Evolutionary conservation across 2,888 invertebrate species (phyloP), one percentile per base, ranked within the genome.

Genomic region (Cheilosia scutellata): DNA sequence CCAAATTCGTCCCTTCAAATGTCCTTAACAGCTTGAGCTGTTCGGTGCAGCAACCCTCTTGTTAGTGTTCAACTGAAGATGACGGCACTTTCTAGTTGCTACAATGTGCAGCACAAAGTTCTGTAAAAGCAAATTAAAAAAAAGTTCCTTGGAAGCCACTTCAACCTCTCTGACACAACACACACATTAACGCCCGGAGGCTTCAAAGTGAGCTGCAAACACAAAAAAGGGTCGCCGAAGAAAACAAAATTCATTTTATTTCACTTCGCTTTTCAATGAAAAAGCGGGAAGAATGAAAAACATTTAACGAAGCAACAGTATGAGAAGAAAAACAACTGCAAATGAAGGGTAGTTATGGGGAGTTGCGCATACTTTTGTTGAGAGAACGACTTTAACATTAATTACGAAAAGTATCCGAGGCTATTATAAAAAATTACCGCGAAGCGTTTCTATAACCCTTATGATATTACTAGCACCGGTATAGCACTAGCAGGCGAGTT

Each of bases 71-170:
- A 47, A 55, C 62, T 62, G 16, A 55, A 31, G 62, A 49, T 57
- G 57, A 63, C 51, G 20, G n/a, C 51, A 53, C 71, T 72, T n/a
- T n/a, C n/a, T n/a, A n/a, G n/a, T n/a, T 42, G 49, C 51, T 37
- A 33, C 33, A 5, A 31, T 66, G n/a, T 37, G 20, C 2, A 33
- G 33, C 7, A 33, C 33, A 7, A 33, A 33, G 33, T 33, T 33
- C 33, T 33, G 33, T 9, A 7, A 33, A 33, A 33, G 29, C 4
- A 20, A 20, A 20, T 20, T 20, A 20, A 20, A 5, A 33, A 79
- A 74, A 70, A 65, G 78, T 68, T 72, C 42, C 72, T 51, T 31
- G 20, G 74, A 37, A 79, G 79, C 57, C 70, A 63, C 83, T 84
- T 75, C 57, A 79, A 75, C 37, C 27, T 40, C 31, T 33, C 72